Base-by-base conservation (phyloP, 2,113 vertebrate genomes). In the Sinocyclocheilus grahami region DNA sequence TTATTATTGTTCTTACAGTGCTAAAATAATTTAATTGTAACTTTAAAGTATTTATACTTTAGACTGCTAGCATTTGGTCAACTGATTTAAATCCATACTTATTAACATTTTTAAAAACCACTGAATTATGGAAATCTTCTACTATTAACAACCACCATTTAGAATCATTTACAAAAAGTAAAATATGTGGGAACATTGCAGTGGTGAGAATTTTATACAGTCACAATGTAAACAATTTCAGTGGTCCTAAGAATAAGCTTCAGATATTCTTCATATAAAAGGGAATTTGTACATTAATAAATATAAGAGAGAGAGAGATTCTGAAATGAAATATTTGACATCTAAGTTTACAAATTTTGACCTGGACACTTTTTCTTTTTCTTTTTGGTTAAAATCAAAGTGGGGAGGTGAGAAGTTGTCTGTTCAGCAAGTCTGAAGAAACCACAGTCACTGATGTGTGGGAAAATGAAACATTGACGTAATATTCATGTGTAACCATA, bases 401-500 rank as follows among this genome's bases (percentile, higher is more conserved):
- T n/a, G 20, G 4, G 11, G 20, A 13, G 39, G 55, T 37, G 10
- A 39, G 33, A 62, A 20, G 27, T 39, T 24, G 58, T 63, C 20
- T 46, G 58, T 63, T 63, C 62, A 16, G 60, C 62, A 3, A 20
- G 62, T 82, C 16, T 82, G 22, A 46, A 46, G n/a, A 46, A 78
- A 58, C 24, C 76, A 24, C 72, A 75, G 76, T 42, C 60, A 7
- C 13, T 46, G 39, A 62, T 16, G 53, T 60, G 33, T 51, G 80
- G 63, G 80, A 82, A 69, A 69, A 48, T 69, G 42, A 82, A 69
- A 82, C 80, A 67, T 20, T 51, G 24, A 10, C 42, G 1, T 65
- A 48, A 82, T 65, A 48, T 82, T 67, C 39, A 63, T 69, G n/a
- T 33, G 80, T 82, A 30, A 51, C 80, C 62, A 82, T 82, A 42